Percentiles rank a stretch among this genome's conserved stretches.
Conservation (phyloP, 2,113 vertebrate genomes). For the Labrus mixtus region DNA sequence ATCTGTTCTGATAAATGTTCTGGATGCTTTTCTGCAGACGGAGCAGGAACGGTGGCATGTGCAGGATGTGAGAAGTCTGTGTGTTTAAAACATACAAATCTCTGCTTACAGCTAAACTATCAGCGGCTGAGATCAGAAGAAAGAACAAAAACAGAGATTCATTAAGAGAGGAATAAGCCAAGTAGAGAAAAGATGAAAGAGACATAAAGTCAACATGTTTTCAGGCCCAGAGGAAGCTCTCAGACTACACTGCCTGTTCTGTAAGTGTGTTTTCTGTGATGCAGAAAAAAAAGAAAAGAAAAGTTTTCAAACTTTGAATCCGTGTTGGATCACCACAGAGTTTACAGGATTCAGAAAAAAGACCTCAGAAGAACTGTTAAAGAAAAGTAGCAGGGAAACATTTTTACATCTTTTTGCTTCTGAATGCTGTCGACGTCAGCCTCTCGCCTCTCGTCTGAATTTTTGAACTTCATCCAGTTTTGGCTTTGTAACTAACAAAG, state of each 20-base stretch:
- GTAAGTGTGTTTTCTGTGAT: neutral
- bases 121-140: slow-evolving; percentile 4
- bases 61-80: neutral
- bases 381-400: neutral
- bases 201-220: slow-evolving; percentile 2
- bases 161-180: neutral
- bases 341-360: neutral
- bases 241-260: neutral
- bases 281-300: neutral
- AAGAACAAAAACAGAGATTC: neutral
- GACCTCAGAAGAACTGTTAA: neutral
- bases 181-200: slow-evolving; percentile 20
- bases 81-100: slow-evolving; percentile 7
- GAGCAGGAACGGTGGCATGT: slow-evolving; percentile 16
- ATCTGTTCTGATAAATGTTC: no score
- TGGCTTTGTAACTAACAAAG: neutral
- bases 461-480: neutral
- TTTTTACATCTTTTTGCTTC: neutral
- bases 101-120: slow-evolving; percentile 3
- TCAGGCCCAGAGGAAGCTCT: neutral
- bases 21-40: neutral
- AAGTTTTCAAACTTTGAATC: neutral
- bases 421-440: neutral
- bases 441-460: no score
- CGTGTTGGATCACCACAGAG: neutral